Conservation (phyloP, 2,113 vertebrate species). For the Caretta caretta region DNA sequence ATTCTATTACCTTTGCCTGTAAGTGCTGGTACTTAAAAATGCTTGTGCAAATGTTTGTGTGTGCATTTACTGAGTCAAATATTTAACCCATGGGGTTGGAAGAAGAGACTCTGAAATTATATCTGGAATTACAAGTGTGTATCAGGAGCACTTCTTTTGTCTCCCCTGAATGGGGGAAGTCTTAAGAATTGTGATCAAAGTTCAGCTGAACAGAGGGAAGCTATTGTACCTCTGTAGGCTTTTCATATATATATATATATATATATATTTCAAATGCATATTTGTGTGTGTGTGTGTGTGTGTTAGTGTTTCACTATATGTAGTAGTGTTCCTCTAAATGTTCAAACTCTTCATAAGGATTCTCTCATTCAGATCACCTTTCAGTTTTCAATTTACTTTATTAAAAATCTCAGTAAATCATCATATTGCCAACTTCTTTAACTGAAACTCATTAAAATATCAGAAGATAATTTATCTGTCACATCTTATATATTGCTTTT, state of each 20-base stretch:
- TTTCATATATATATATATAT: neutral
- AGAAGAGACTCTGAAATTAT: neutral
- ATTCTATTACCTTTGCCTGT: neutral
- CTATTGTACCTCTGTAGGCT: neutral
- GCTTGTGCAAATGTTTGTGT: neutral
- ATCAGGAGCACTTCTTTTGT: neutral
- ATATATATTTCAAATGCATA: constrained; percentile 28
- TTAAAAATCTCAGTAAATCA: constrained; percentile 61
- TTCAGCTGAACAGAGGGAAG: neutral
- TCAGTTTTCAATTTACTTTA: constrained; percentile 69
- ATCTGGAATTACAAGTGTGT: neutral
- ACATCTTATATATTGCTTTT: constrained; percentile 64
- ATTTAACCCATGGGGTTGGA: neutral
- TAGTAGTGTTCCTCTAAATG: constrained; percentile 48
- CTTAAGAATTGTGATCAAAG: neutral
- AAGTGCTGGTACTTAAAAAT: neutral
- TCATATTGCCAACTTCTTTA: constrained; percentile 42
- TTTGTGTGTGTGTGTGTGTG: neutral
- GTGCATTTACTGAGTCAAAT: neutral
- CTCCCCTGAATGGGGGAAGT: neutral
- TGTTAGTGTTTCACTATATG: constrained; percentile 4
- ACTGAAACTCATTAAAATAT: constrained; percentile 70
- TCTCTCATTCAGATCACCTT: constrained; percentile 55
- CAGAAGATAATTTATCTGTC: constrained; percentile 70
- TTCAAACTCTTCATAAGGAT: constrained; percentile 32